Base-by-base conservation (phyloP, 1,140 invertebrate species). In the Diachasmimorpha longicaudata region DNA sequence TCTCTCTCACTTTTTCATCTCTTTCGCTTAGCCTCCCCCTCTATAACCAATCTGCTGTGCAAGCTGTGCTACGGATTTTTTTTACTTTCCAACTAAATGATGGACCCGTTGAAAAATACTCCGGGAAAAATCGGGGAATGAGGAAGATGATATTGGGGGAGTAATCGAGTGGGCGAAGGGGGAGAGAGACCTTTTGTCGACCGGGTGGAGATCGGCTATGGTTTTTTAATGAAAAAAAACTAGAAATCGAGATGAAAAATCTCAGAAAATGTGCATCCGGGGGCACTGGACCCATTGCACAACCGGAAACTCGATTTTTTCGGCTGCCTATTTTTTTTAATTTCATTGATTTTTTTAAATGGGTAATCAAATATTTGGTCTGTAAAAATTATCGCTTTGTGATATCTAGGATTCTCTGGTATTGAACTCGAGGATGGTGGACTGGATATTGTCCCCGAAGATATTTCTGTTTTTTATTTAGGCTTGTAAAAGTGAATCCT, bases 111-210 rank as follows among this genome's bases (percentile, higher is more conserved):
- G 19, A 63, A 63, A 63, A 63, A 63, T 31, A 23, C 58, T 52
- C 16, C 48, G 16, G 14, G 44, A 16, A 63, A 63, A 63, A 63
- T 63, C 23, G 23, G 58, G 58, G 58, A 58, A 58, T 58, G 58
- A 63, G 58, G 58, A 63, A 63, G 58, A 63, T 63, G 58, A 63
- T 63, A 63, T 63, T 63, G 58, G 58, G 19, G 23, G 58, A 31
- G 58, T 21, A 21, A 58, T 19, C 8, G 8, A 58, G n/a, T n/a
- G 21, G 52, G 52, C n/a, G 52, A 58, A 21, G n/a, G 31, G 58
- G 58, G 19, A 14, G 58, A 31, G 58, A 19, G 23, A 25, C 23
- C 58, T 63, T 63, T 63, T 63, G 58, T 63, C 3, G 10, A 23
- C 23, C 58, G 58, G 58, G 58, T 63, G 58, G 58, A 63, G 19